Base-by-base conservation (phyloP, 1,140 invertebrate genomes). In the Philopotamus ludificatus region DNA sequence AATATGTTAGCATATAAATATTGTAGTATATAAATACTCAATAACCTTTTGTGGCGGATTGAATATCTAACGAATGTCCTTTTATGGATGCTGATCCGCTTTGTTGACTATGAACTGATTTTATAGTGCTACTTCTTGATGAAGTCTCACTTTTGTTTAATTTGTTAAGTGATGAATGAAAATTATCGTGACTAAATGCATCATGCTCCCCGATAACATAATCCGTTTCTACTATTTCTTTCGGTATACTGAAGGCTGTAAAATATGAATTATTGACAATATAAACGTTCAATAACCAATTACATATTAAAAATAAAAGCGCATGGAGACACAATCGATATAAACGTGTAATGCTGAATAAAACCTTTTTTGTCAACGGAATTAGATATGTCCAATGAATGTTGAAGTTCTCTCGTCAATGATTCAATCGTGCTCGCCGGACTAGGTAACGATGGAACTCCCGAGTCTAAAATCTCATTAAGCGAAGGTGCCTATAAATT, bases 371-470 rank as follows among this genome's bases (percentile, higher is more conserved):
- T 66, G 18, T 66, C 64, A 41, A 61, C 42, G 50, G 28, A 55
- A 68, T 57, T 42, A 65, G 67, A 28, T 28, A 72, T 61, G 65
- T 90, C 89, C 23, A 91, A 79, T 9, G 88, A 89, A 77, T 89
- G 86, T 75, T 91, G 89, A 72, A 91, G 88, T 79, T 91, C 89
- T 76, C 87, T 81, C 1, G 89, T 89, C 49, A 92, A 78, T 0
- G 87, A 90, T 73, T 91, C 90, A 63, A 91, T 89, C 9, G 90
- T 89, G 72, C 87, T 89, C 10, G 89, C 87, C 22, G 89, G 88
- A 77, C 89, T 90, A 25, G 87, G 87, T 62, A 91, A 75, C 22
- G 84, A 81, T 71, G 82, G 81, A 2, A 77, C 75, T 15, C 83
- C 79, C 44, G 71, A 53, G 3, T 72, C 72, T 3, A 79, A 73